Evolutionary conservation across 2,888 invertebrate genomes (phyloP).

Genomic region (Cheilosia variabilis): DNA sequence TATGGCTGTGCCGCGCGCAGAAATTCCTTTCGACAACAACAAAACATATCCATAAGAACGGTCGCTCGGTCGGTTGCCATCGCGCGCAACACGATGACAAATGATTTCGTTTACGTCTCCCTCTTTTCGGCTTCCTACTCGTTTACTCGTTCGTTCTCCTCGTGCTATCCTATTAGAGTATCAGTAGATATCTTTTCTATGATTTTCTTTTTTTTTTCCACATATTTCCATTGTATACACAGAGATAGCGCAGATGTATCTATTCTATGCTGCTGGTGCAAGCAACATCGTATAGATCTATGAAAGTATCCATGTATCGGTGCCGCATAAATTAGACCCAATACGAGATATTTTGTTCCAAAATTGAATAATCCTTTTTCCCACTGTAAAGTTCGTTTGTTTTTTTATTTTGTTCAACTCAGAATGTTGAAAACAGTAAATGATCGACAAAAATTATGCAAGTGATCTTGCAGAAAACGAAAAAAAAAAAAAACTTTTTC

Average conservation of each 20-base stretch:
- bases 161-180: slow-evolving; percentile 42
- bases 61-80: slow-evolving; percentile 35
- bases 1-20: slow-evolving; percentile 67
- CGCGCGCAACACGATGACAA: slow-evolving; percentile 63
- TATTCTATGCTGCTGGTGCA: slow-evolving; percentile 56
- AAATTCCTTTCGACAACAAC: slow-evolving; percentile 79
- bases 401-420: slow-evolving; percentile 6
- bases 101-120: slow-evolving; percentile 50
- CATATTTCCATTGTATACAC: slow-evolving; percentile 74
- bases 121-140: slow-evolving; percentile 35
- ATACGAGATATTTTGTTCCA: background rate
- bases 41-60: slow-evolving; percentile 71
- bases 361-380: too few species aligned
- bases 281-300: slow-evolving; percentile 50
- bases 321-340: slow-evolving; percentile 59
- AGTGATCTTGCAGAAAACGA: background rate
- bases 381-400: slow-evolving; percentile 4
- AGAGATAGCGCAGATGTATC: slow-evolving; percentile 73
- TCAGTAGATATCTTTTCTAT: slow-evolving; percentile 64
- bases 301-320: slow-evolving; percentile 37
- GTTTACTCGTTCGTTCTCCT: slow-evolving; percentile 9
- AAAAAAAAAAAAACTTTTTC: slow-evolving; percentile 20
- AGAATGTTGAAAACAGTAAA: slow-evolving; percentile 41
- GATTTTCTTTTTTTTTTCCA: slow-evolving; percentile 60
- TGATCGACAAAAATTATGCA: background rate